phyloP scores from a whole-genome alignment of 1,140 invertebrate species.

The Asobara japonica region DNA sequence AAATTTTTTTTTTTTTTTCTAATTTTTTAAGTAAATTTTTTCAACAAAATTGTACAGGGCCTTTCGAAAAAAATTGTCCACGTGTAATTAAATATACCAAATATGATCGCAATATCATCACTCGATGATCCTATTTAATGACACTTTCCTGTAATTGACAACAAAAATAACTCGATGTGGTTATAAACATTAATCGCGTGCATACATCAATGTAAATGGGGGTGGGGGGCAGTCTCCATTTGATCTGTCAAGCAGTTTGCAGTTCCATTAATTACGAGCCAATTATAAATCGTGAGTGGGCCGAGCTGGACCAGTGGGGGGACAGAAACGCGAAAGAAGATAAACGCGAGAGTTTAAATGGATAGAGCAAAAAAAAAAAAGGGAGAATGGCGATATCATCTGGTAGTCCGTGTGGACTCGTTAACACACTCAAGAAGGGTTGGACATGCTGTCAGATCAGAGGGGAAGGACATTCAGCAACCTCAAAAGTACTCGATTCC shows the following conservation, averaged over 20 bases:
- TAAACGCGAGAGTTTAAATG: background rate
- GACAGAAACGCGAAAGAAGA: background rate
- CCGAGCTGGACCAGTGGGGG: background rate
- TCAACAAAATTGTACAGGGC: too few species aligned
- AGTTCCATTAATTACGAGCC: conserved; percentile 57
- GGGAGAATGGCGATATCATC: background rate
- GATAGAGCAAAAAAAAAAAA: background rate
- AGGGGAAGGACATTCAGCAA: background rate
- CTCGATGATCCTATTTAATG: conserved; percentile 43
- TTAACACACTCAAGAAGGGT: conserved; percentile 26
- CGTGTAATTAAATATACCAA: too few species aligned
- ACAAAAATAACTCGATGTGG: conserved; percentile 44
- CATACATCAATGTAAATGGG: background rate
- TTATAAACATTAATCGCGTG: conserved; percentile 25
- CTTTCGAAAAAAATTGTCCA: too few species aligned
- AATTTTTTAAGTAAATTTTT: too few species aligned
- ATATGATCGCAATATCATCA: conserved; percentile 28
- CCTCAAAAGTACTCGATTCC: conserved; percentile 19
- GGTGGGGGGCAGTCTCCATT: background rate
- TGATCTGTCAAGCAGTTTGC: conserved; percentile 33
- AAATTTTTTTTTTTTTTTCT: too few species aligned
- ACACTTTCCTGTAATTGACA: conserved; percentile 48
- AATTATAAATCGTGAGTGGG: conserved; percentile 51
- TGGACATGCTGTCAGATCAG: background rate
- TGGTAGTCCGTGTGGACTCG: conserved; percentile 3